Percentiles rank a stretch among this genome's conserved stretches.
These are phyloP conservation scores for Toxotes chatareus DNA, from an alignment of 2,113 vertebrate species.

Conservation along the genomic window DNA sequence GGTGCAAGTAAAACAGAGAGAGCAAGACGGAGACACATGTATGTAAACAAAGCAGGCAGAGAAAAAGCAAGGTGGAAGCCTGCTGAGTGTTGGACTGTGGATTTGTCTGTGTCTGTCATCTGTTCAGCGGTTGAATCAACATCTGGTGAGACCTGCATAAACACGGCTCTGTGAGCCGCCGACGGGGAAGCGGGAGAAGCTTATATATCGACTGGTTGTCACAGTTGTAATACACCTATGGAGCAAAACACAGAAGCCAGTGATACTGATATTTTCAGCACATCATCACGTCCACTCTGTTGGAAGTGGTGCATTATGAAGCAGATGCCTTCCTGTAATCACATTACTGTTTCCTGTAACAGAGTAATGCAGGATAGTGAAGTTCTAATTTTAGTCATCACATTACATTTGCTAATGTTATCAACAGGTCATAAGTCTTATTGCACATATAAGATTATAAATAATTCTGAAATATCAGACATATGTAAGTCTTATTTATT, in stretches of 20 bases:
- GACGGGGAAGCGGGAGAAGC: slow-evolving; percentile 25
- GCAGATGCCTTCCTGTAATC: slow-evolving; percentile 24
- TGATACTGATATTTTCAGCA: slow-evolving; percentile 11
- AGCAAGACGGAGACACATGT: slow-evolving; percentile 18
- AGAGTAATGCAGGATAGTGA: slow-evolving; percentile 31
- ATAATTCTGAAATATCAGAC: slow-evolving; percentile 47
- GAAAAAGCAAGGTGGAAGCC: slow-evolving; percentile 33
- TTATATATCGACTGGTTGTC: slow-evolving; percentile 43
- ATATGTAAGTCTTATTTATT: slow-evolving; percentile 1
- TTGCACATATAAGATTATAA: slow-evolving; percentile 19
- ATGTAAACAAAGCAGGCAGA: slow-evolving; percentile 58
- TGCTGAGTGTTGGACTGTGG: slow-evolving; percentile 62
- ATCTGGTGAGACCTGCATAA: slow-evolving; percentile 65
- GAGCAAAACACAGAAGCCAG: slow-evolving; percentile 1
- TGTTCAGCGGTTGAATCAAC: slow-evolving; percentile 69
- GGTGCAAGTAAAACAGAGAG: slow-evolving; percentile 17
- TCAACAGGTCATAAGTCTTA: slow-evolving; percentile 35
- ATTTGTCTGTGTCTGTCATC: slow-evolving; percentile 73
- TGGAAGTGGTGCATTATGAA: slow-evolving; percentile 38
- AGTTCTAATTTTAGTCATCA: slow-evolving; percentile 34
- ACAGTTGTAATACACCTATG: slow-evolving; percentile 12
- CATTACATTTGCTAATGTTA: slow-evolving; percentile 48
- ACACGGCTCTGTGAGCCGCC: slow-evolving; percentile 47
- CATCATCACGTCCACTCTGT: neutral
- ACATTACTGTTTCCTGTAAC: slow-evolving; percentile 26